Conservation (phyloP, 2,888 invertebrate species). For the Anticlea derivata region DNA sequence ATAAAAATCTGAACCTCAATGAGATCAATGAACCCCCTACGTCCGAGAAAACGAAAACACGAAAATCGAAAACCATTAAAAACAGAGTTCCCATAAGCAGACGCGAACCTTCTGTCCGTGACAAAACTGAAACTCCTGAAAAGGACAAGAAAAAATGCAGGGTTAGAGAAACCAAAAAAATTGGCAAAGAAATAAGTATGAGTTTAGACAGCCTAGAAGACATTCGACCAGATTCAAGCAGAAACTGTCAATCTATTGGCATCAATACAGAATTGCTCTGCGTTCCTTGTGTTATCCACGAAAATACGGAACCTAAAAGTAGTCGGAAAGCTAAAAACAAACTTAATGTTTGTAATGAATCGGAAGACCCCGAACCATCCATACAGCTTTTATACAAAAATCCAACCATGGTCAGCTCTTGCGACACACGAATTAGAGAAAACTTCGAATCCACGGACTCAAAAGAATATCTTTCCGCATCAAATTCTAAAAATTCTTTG, state of each 20-base stretch:
- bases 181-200: constrained; percentile 63
- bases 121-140: constrained; percentile 30
- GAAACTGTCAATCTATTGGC: constrained; percentile 60
- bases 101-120: constrained; percentile 28
- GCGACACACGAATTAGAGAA: constrained; percentile 47
- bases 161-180: constrained; percentile 36
- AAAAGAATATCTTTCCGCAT: constrained; percentile 42
- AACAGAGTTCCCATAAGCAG: constrained; percentile 24
- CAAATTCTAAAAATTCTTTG: constrained; percentile 38
- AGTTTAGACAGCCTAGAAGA: constrained; percentile 75
- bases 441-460: constrained; percentile 41
- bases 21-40: constrained; percentile 12
- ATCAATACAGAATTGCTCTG: constrained; percentile 72
- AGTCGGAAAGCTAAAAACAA: constrained; percentile 40
- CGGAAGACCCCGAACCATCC: constrained; percentile 45
- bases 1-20: constrained; percentile 22
- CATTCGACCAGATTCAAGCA: constrained; percentile 38
- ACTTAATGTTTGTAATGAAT: constrained; percentile 26
- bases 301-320: constrained; percentile 49
- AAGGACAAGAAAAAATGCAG: constrained; percentile 34
- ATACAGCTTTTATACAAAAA: constrained; percentile 71
- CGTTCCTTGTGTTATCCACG: constrained; percentile 71
- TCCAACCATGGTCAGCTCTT: constrained; percentile 57
- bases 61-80: constrained; percentile 31
- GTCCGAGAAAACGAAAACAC: constrained; percentile 22